Evolutionary conservation across 2,113 vertebrate species (phyloP).

Genomic region (Leptocoma aspasia): DNA sequence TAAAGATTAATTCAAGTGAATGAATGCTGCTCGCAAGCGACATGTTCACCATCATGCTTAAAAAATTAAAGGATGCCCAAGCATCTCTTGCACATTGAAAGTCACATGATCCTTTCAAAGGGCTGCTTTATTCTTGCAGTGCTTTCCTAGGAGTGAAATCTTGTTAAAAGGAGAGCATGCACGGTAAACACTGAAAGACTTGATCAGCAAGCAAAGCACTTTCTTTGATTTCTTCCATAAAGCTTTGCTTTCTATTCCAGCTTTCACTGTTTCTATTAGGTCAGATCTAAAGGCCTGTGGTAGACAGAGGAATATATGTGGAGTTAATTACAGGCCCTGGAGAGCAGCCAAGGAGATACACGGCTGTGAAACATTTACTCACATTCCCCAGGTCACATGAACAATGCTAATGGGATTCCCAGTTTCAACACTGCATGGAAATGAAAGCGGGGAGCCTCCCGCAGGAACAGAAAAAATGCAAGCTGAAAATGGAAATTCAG

Average conservation of each 20-base stretch:
- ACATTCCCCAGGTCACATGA: not conserved
- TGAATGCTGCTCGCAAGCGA: not conserved
- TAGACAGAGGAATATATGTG: not conserved
- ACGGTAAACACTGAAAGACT: not conserved
- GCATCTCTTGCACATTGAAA: not conserved
- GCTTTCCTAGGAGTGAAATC: not conserved
- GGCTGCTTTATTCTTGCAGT: not conserved
- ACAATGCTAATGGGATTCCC: constrained; percentile 35
- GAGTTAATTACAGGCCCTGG: constrained; percentile 18
- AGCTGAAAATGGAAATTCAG: constrained; percentile 1
- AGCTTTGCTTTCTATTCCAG: not conserved
- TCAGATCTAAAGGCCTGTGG: not conserved
- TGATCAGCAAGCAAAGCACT: not conserved
- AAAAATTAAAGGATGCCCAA: not conserved
- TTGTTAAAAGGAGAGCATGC: not conserved
- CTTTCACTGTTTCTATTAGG: not conserved
- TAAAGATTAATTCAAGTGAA: not conserved
- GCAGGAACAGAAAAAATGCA: not conserved
- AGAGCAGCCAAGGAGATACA: constrained; percentile 1
- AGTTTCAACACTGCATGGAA: not conserved
- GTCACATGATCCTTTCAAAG: not conserved
- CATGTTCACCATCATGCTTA: not conserved
- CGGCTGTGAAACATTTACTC: not conserved
- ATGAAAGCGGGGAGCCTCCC: not conserved
- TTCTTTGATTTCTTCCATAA: not conserved